Evolutionary conservation across 2,888 invertebrate species (phyloP), one percentile per base, ranked within the genome.

Genomic region (Spodoptera exigua): DNA sequence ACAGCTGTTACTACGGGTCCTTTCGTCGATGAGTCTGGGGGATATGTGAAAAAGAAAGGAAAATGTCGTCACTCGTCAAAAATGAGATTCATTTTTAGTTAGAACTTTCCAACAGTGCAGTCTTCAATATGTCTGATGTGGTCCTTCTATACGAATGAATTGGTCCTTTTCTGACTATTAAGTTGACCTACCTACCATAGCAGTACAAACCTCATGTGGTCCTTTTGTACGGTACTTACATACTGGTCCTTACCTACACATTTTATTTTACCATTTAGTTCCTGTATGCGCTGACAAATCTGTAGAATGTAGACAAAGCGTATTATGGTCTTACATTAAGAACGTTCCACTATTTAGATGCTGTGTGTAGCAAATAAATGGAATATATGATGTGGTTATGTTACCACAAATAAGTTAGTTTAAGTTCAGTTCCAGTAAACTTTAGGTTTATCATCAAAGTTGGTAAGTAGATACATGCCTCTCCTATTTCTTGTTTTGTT

Each of bases 1-100:
- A 49, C 77, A 76, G 74, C 72, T 76, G 77, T 70, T 57, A 27
- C 48, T 32, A 61, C 45, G 17, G 56, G 49, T 57, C 60, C 45
- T 44, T 17, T 10, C 37, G 41, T 44, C 45, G 17, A 39, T 45
- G 40, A 68, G 51, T 45, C 46, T 17, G 17, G 14, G 17, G 54
- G 56, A 21, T 40, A 7, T 27, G 27, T 9, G 9, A 27, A 9
- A 27, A 27, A 27, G 7, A 9, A 51, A 27, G 7, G 14, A 68
- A 51, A 59, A 68, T 47, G 47, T 27, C n/a, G n/a, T 34, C 39
- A 65, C 27, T 27, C 9, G 1, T 27, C 0, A 27, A 5, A 27
- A 27, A 27, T 27, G 27, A 9, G 7, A 27, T 27, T 27, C 27
- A 1, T 3, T 27, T 1, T 5, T 27, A 5, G 7, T 27, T 27